Evolutionary conservation across 1,140 invertebrate species (phyloP).

Genomic region (Diabrotica virgifera): DNA sequence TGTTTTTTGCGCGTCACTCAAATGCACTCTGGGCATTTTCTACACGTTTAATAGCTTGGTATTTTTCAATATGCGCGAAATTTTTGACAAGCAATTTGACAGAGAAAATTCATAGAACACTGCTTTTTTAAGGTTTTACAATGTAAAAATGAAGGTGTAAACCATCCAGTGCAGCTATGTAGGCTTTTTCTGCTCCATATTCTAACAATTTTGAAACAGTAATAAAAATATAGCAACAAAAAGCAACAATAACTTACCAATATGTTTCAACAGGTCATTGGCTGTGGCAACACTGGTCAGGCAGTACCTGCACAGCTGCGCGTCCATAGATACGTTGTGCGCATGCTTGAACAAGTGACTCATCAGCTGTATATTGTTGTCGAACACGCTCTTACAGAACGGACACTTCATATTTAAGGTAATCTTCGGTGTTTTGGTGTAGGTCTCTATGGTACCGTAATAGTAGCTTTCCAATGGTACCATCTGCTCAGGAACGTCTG

Average conservation of each 20-base stretch:
- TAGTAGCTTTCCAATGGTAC: slow-evolving; percentile 58
- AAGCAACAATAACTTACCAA: slow-evolving; percentile 35
- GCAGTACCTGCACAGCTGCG: slow-evolving; percentile 57
- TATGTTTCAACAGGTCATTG: slow-evolving; percentile 54
- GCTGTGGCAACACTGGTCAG: slow-evolving; percentile 51
- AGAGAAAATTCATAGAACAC: too few species aligned
- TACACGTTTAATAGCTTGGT: too few species aligned
- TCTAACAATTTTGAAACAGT: too few species aligned
- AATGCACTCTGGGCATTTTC: too few species aligned
- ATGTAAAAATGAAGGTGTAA: too few species aligned
- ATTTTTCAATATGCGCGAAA: too few species aligned
- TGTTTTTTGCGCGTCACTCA: too few species aligned
- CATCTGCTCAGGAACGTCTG: slow-evolving; percentile 41
- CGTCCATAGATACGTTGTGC: slow-evolving; percentile 48
- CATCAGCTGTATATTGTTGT: slow-evolving; percentile 64
- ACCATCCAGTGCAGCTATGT: too few species aligned
- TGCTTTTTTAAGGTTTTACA: too few species aligned
- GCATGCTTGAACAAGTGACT: slow-evolving; percentile 68
- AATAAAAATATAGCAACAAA: not conserved
- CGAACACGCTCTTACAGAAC: slow-evolving; percentile 49
- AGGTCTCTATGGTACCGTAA: slow-evolving; percentile 53
- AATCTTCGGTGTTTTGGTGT: slow-evolving; percentile 29
- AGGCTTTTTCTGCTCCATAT: too few species aligned
- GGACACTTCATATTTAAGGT: slow-evolving; percentile 42
- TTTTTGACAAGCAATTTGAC: too few species aligned